phyloP scores from a whole-genome alignment of 1,140 invertebrate species.

The Drosophila watanabei region DNA sequence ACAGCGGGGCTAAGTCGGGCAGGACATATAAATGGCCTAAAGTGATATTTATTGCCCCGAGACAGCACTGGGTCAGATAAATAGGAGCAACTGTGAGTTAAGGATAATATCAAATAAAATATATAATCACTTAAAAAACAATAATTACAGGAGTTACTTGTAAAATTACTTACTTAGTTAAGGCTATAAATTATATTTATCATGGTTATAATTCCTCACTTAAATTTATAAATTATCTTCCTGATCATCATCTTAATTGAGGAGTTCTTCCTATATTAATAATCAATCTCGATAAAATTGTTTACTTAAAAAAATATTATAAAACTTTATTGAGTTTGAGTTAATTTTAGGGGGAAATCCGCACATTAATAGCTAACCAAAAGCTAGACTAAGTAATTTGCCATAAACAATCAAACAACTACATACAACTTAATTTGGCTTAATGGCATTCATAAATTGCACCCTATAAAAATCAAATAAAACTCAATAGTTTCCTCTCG shows the following conservation, averaged over 20 bases:
- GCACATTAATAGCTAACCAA: constrained; percentile 5
- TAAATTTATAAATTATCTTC: neutral
- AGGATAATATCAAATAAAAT: neutral
- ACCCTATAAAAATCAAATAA: constrained; percentile 76
- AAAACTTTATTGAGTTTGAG: neutral
- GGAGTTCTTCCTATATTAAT: neutral
- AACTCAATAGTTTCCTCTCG: constrained; percentile 53
- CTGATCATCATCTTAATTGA: neutral
- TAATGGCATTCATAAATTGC: constrained; percentile 72
- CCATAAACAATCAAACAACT: constrained; percentile 43
- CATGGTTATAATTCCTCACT: neutral
- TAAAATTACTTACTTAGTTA: neutral
- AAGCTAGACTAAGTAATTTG: neutral
- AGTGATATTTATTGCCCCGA: constrained; percentile 4
- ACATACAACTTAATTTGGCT: constrained; percentile 67
- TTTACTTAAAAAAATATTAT: constrained; percentile 8
- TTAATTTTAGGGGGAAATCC: constrained; percentile 6
- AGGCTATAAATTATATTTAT: too few relatives aligned
- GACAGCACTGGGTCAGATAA: neutral
- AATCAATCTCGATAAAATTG: neutral
- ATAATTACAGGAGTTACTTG: neutral
- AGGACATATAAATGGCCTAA: constrained; percentile 1
- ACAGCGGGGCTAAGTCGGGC: constrained; percentile 3
- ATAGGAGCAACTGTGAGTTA: neutral
- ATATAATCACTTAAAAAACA: neutral